Percentiles rank a stretch among this genome's conserved stretches.
These are phyloP conservation scores for Lepus americanus DNA, from an alignment of 2,113 vertebrate species.

Conservation along the genomic window DNA sequence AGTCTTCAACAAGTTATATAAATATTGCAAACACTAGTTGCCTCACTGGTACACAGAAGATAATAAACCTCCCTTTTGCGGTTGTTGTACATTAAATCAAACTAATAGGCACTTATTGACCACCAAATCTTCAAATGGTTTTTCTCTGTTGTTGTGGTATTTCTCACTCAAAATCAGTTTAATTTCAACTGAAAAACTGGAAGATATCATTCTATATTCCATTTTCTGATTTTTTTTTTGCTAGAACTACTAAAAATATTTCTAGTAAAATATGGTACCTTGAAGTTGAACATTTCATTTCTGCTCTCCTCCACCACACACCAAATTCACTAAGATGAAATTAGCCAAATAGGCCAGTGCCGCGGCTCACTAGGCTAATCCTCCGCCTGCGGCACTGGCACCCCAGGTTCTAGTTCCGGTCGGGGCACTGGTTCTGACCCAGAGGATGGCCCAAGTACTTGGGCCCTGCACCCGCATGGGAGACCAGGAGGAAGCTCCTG, in stretches of 20 bases:
- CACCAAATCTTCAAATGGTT: conserved; percentile 14
- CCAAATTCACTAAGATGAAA: neutral
- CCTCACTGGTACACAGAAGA: neutral
- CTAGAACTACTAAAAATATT: conserved; percentile 16
- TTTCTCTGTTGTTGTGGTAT: neutral
- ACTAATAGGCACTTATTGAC: neutral
- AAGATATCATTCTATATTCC: neutral
- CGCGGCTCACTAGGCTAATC: too few species aligned
- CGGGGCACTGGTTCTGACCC: too few species aligned
- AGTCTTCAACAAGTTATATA: neutral
- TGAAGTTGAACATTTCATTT: conserved; percentile 44
- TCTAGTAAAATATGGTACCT: conserved; percentile 4
- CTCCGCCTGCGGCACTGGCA: too few species aligned
- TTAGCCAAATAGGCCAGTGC: too few species aligned
- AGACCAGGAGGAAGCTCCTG: too few species aligned
- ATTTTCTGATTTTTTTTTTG: neutral
- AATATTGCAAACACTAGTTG: neutral
- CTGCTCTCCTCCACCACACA: neutral
- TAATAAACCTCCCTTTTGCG: neutral
- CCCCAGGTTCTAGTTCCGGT: too few species aligned
- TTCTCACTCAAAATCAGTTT: conserved; percentile 20
- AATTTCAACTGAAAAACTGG: conserved; percentile 37
- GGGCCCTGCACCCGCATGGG: too few species aligned
- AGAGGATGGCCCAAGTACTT: too few species aligned
- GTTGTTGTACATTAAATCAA: conserved; percentile 24